Conservation (phyloP, 2,888 invertebrate species). For the Antheraea yamamai region DNA sequence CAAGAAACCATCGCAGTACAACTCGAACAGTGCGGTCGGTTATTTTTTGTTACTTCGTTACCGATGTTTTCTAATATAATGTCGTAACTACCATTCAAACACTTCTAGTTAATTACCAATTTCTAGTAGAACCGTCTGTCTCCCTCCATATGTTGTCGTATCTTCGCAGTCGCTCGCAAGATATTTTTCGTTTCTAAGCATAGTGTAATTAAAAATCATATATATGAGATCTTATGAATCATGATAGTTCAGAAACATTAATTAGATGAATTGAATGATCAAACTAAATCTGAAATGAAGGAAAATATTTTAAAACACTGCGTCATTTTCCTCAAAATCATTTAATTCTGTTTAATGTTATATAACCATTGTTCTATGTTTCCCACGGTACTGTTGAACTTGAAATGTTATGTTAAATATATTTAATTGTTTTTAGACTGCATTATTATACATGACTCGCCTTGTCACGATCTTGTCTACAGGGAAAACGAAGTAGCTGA, state of each 20-base stretch:
- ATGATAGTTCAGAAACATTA: background rate
- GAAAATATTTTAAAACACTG: background rate
- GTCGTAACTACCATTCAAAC: too few relatives aligned
- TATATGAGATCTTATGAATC: background rate
- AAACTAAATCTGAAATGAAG: background rate
- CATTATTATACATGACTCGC: background rate
- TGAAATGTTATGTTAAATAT: conserved; percentile 3
- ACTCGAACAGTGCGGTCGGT: background rate
- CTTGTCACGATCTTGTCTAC: conserved; percentile 1
- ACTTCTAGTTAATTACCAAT: too few relatives aligned
- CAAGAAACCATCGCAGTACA: background rate
- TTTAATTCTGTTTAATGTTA: background rate
- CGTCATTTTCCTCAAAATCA: background rate
- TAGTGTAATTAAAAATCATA: too few relatives aligned
- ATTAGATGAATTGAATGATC: background rate
- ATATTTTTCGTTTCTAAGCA: too few relatives aligned
- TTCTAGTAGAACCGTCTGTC: too few relatives aligned
- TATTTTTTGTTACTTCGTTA: background rate
- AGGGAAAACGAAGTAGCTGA: background rate
- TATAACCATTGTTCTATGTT: background rate
- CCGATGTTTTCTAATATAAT: background rate
- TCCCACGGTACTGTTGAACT: conserved; percentile 13
- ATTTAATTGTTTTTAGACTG: background rate
- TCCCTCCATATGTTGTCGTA: too few relatives aligned
- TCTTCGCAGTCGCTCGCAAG: too few relatives aligned